These are phyloP conservation scores for Theodoxus fluviatilis DNA, from an alignment of 2,888 invertebrate species.

Conservation along the genomic window DNA sequence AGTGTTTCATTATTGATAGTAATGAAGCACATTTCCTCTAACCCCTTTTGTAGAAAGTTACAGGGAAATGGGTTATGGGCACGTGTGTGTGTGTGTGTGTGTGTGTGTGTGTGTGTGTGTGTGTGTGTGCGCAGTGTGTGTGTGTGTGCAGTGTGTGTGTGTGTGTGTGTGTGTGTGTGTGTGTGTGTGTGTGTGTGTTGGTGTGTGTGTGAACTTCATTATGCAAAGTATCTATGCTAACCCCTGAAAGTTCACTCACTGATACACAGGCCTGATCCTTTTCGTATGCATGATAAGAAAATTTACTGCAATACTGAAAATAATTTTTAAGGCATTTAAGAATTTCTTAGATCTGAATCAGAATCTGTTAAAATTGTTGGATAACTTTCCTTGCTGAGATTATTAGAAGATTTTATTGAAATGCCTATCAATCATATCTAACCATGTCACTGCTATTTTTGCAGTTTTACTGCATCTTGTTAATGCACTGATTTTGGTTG, in stretches of 20 bases:
- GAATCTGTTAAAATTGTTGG: too few relatives aligned
- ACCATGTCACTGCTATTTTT: neutral
- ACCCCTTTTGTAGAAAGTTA: neutral
- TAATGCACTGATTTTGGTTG: too few relatives aligned
- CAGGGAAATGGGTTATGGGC: too few relatives aligned
- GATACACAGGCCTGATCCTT: neutral
- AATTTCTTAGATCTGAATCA: neutral
- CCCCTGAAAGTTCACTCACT: neutral
- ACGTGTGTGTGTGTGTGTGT: neutral
- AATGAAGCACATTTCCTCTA: neutral
- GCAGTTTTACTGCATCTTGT: too few relatives aligned
- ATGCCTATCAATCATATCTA: too few relatives aligned
- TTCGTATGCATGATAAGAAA: neutral
- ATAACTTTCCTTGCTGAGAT: too few relatives aligned
- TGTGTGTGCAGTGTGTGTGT: neutral
- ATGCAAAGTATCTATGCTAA: neutral
- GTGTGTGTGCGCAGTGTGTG: neutral
- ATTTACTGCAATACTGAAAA: neutral
- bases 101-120: constrained; percentile 15
- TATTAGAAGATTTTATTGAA: too few relatives aligned
- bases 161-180: constrained; percentile 21
- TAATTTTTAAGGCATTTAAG: neutral
- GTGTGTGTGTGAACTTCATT: neutral
- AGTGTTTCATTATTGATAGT: too few relatives aligned
- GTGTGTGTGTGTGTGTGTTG: constrained; percentile 15